Evolutionary conservation across 2,888 invertebrate species (phyloP), one percentile per base, ranked within the genome.

Genomic region (Entomobrya multifasciata): DNA sequence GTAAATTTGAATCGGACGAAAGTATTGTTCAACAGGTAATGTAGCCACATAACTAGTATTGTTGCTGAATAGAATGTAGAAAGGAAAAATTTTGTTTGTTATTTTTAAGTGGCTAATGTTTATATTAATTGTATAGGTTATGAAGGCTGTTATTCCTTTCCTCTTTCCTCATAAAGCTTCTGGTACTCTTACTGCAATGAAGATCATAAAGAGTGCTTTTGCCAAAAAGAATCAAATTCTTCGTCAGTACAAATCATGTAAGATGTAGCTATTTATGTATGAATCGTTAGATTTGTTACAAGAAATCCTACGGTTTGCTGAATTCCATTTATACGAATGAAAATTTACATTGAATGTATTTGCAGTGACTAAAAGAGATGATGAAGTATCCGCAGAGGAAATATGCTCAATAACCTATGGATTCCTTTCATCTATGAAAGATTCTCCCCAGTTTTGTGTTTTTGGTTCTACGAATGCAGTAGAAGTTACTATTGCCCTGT

Each of bases 131-230:
- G n/a, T n/a, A n/a, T 70, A 36, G 36, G 8, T 36, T 36, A 36
- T 36, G 36, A 36, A 36, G 36, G 92, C 95, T 47, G 93, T 94
- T 25, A 92, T 95, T 36, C 95, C 95, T 13, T 94, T 94, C 91
- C 92, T 96, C 6, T 94, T 95, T 89, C 95, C 95, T 0, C 91
- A 92, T 67, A 92, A 93, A 87, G 90, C 92, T 1, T 90, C 92
- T 0, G 93, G 94, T 88, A 91, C 93, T 0, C 89, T 90, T 0
- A 92, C 93, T 70, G 92, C 94, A 0, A 92, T 93, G 90, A 92
- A 93, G 77, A 92, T 94, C 22, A 89, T 94, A 10, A 74, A 91
- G 3, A 93, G 93, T 0, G 91, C 93, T 11, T 94, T 94, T 86
- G 92, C 93, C 2, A 92, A 92, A 78, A 92, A 93, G 13, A 92